Base-by-base conservation (phyloP, 2,797 vertebrate species). In the Falco columbarius region DNA sequence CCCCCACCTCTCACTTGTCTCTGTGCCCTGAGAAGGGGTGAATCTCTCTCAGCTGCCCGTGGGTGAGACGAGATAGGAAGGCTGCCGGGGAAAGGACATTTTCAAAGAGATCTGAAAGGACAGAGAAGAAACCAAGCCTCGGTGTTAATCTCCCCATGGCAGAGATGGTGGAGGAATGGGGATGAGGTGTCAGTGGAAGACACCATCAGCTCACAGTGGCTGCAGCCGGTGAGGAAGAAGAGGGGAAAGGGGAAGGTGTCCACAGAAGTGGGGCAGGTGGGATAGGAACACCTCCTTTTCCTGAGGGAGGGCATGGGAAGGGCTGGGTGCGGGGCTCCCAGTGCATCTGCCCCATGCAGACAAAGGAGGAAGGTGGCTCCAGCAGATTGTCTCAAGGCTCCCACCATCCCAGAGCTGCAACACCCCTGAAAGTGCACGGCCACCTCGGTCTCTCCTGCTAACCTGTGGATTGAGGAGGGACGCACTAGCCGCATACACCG, bases 401-500 rank as follows among this genome's bases (percentile, higher is more conserved):
- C 34, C 30, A 29, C 6, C 8, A 9, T 84, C 20, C 36, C 44
- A 61, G 81, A 14, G 6, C 40, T 84, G 54, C 56, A 74, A 21
- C 21, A 40, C 4, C 61, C 19, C 58, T 44, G 24, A 68, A 90
- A 72, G 10, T 0, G 1, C 14, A 8, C 1, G 9, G 26, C 22
- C 20, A 46, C 58, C 32, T 55, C 23, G 3, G 14, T 61, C 4
- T 44, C 19, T 56, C 59, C 24, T 59, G 5, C 26, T 30, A 27
- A 38, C 13, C 61, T 34, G 55, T 34, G 59, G 19, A 29, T 38
- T 0, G 2, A 56, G 42, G 8, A 61, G 9, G 14, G 6, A 34
- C 36, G 9, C 42, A 24, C 38, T 51, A 30, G 7, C 14, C 40
- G 4, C 38, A 13, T 19, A 46, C 12, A 26, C 19, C 0, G 0